These are phyloP conservation scores for Pseudachorutes palmiensis DNA, from an alignment of 1,140 invertebrate genomes.

Conservation along the genomic window DNA sequence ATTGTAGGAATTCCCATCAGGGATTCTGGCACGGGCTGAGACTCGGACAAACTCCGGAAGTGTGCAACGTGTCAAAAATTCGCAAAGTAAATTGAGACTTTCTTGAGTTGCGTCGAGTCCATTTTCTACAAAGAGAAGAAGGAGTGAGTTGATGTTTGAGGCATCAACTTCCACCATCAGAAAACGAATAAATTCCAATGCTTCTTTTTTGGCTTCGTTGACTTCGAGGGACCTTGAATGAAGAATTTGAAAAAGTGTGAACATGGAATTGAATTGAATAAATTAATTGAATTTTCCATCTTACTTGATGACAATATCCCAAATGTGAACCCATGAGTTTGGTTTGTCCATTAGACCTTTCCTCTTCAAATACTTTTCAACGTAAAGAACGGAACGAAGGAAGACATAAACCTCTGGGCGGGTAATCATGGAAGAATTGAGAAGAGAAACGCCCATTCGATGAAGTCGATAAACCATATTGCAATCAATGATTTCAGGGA, in stretches of 20 bases:
- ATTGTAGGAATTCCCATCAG: not conserved
- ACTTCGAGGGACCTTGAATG: slow-evolving; percentile 18
- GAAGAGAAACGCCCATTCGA: slow-evolving; percentile 17
- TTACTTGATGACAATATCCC: slow-evolving; percentile 28
- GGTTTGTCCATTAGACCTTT: slow-evolving; percentile 9
- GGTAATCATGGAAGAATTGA: slow-evolving; percentile 15
- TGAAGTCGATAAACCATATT: slow-evolving; percentile 10
- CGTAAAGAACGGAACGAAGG: slow-evolving; percentile 16
- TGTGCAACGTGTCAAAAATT: slow-evolving; percentile 22
- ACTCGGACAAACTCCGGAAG: slow-evolving; percentile 17
- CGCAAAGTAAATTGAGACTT: slow-evolving; percentile 16
- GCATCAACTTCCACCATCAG: slow-evolving; percentile 25
- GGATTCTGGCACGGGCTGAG: not conserved
- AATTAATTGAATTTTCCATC: not conserved
- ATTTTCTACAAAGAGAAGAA: slow-evolving; percentile 14
- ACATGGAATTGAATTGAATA: not conserved
- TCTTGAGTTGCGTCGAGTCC: slow-evolving; percentile 5
- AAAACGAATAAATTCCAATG: slow-evolving; percentile 13
- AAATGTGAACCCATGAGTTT: slow-evolving; percentile 24
- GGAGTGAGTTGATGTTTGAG: slow-evolving; percentile 20
- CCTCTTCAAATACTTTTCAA: slow-evolving; percentile 22
- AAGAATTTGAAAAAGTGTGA: not conserved
- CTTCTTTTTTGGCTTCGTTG: slow-evolving; percentile 10
- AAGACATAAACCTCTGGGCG: slow-evolving; percentile 20
- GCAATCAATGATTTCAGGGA: slow-evolving; percentile 23